These are phyloP conservation scores for Steinernema scapterisci DNA, from an alignment of 2,888 invertebrate genomes.

Conservation along the genomic window DNA sequence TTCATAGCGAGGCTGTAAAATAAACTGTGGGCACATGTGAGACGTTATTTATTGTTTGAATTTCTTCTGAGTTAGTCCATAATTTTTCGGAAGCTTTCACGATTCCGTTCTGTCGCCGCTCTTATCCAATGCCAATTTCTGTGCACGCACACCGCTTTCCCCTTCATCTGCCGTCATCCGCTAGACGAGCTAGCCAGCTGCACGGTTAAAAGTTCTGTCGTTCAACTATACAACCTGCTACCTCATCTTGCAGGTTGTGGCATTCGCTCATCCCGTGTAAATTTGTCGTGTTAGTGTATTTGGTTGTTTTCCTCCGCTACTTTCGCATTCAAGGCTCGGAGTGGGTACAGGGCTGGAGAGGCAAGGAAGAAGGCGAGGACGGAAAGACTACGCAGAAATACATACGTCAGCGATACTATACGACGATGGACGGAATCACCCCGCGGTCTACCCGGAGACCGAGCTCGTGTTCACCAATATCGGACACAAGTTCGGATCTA, in stretches of 20 bases:
- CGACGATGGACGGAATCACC: slow-evolving; percentile 29
- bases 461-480: slow-evolving; percentile 48
- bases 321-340: neutral
- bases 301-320: neutral
- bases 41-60: too few species aligned
- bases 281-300: neutral
- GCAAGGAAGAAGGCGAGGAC: neutral
- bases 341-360: slow-evolving; percentile 21
- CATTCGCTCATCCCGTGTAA: neutral
- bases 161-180: neutral
- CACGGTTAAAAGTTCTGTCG: slow-evolving; percentile 76
- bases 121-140: neutral
- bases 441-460: slow-evolving; percentile 54
- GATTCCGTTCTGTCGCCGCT: neutral
- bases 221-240: slow-evolving; percentile 94
- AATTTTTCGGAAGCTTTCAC: too few species aligned
- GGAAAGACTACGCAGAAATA: neutral
- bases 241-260: slow-evolving; percentile 76
- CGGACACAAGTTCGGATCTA: slow-evolving; percentile 67
- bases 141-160: neutral
- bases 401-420: slow-evolving; percentile 23
- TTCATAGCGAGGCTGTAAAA: too few species aligned
- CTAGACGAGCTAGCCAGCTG: slow-evolving; percentile 94
- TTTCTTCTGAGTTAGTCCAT: too few species aligned
- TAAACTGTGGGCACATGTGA: too few species aligned